phyloP scores from a whole-genome alignment of 2,113 vertebrate genomes.

The Rattus norvegicus region GRCr8 NC_086029.1:72419001-72419500 shows the following conservation, averaged over 20 bases:
- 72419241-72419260: neutral
- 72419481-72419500: neutral
- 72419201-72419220: neutral
- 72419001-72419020: neutral
- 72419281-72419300: neutral
- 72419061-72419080: neutral
- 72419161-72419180: neutral
- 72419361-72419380: too few relatives aligned
- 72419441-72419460: neutral
- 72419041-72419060: neutral
- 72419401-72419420: too few relatives aligned
- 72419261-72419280: neutral
- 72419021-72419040: neutral
- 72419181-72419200: neutral
- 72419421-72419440: neutral
- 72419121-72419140: neutral
- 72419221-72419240: neutral
- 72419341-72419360: too few relatives aligned
- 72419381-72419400: too few relatives aligned
- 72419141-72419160: slow-evolving; percentile 29
- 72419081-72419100: slow-evolving; percentile 22
- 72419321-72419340: too few relatives aligned
- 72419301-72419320: too few relatives aligned
- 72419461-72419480: neutral
- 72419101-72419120: neutral